Evolutionary conservation across 2,888 invertebrate genomes (phyloP), one percentile per base, ranked within the genome.

Genomic region (Vannuccia rotundouncinata): DNA sequence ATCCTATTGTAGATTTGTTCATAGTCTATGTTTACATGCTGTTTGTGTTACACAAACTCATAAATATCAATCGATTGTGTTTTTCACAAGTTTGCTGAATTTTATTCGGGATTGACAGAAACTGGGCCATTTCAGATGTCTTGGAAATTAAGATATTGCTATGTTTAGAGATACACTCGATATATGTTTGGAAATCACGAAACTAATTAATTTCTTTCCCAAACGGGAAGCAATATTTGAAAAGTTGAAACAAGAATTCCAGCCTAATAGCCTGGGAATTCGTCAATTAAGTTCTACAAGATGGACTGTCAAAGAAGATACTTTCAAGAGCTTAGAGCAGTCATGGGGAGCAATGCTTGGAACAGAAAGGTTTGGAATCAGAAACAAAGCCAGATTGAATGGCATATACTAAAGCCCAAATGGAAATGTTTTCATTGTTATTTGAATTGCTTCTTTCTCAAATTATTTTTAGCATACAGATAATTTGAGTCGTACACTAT

Each of bases 371-470:
- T 66, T 66, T n/a, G 66, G 66, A 66, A 22, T 66, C 66, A 2
- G 66, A 66, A 66, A 66, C 25, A 66, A 66, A 66, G 66, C 66
- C 66, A 66, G 66, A 66, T 66, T 66, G 66, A 66, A 66, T n/a
- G 66, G 66, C 66, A 66, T 66, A 66, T n/a, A n/a, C n/a, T n/a
- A 66, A 66, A 66, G 66, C 66, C 22, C 66, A 66, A 66, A 66
- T 45, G 45, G 45, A 45, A 45, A 45, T 10, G 45, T 45, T 45
- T 66, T 66, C 66, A 66, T 66, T 66, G 13, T 66, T 66, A 66
- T 66, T 66, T 22, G 66, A 27, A 66, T 66, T 5, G 66, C 66
- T 66, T 66, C 66, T 66, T 66, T 66, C 66, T 66, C 66, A 66
- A 66, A 66, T 66, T 22, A 66, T 66, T 66, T 66, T 66, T 66